Evolutionary conservation across 1,140 invertebrate species (phyloP), one percentile per base, ranked within the genome.

Genomic region (Hermatobates lingyangjiaoensis): DNA sequence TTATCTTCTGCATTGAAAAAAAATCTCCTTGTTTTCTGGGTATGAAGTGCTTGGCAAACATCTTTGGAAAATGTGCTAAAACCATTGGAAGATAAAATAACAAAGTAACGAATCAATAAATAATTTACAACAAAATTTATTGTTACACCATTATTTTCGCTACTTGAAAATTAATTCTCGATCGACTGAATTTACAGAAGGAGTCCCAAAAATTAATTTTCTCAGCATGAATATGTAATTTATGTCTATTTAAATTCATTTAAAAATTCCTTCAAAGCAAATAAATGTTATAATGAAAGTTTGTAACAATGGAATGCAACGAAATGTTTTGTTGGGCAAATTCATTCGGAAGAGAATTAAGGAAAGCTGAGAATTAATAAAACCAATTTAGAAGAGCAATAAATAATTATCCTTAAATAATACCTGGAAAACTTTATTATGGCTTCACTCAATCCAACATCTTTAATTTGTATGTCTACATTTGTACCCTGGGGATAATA

Each of bases 381-480:
- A 10, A 44, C 40, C 7, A 44, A 44, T n/a, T 14, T 20, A 44
- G 40, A 20, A 10, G n/a, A n/a, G n/a, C n/a, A n/a, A n/a, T n/a
- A 44, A 14, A 10, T n/a, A 7, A 7, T 20, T 44, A 14, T 14
- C 10, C 10, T 10, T n/a, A 20, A 48, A 23, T 12, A 15, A 23
- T 78, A 93, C 89, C 81, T 75, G 60, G 88, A 81, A 72, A 94
- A 94, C 66, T 88, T 83, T 42, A 91, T 80, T 51, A 94, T 84
- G 27, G 88, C 89, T 73, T 94, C 88, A 67, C 84, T 86, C 3
- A 93, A 69, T 3, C 91, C 90, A 59, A 93, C 80, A 70, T 85
- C 82, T 68, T 83, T 88, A 55, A 93, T 83, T 69, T 89, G 83
- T 15, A 74, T 77, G 64, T 93, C 87, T 24, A 80, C 61, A 62